Evolutionary conservation across 1,140 invertebrate species (phyloP).

Genomic region (Microplitis mediator): DNA sequence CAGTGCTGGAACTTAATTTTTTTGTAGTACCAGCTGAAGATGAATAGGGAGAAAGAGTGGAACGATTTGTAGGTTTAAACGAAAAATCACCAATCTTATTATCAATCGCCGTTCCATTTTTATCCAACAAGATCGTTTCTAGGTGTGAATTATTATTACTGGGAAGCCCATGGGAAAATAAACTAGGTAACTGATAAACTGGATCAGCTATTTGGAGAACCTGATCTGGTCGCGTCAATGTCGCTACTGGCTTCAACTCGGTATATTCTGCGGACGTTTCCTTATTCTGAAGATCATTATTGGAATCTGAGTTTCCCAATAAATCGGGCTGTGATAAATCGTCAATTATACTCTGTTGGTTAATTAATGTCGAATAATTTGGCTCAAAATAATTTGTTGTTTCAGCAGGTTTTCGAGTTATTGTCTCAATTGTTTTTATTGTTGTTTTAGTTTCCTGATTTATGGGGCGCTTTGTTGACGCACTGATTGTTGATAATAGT

Average conservation of each 20-base stretch:
- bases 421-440: not conserved
- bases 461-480: not conserved
- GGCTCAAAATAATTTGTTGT: slow-evolving; percentile 41
- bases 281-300: slow-evolving; percentile 50
- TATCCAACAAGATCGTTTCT: slow-evolving; percentile 71
- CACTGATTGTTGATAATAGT: not conserved
- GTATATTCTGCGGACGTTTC: slow-evolving; percentile 37
- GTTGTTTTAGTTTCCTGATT: not conserved
- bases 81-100: slow-evolving; percentile 68
- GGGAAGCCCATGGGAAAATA: slow-evolving; percentile 51
- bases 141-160: slow-evolving; percentile 63
- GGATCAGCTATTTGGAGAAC: slow-evolving; percentile 58
- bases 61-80: slow-evolving; percentile 43
- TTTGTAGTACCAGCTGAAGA: not conserved
- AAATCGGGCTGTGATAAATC: slow-evolving; percentile 48
- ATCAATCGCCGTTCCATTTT: slow-evolving; percentile 64
- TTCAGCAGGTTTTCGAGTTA: slow-evolving; percentile 54
- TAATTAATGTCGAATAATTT: slow-evolving; percentile 44
- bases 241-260: slow-evolving; percentile 58
- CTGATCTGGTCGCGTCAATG: slow-evolving; percentile 56
- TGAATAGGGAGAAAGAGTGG: slow-evolving; percentile 4
- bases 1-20: not conserved
- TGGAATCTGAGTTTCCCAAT: slow-evolving; percentile 44
- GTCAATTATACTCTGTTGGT: slow-evolving; percentile 47
- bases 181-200: slow-evolving; percentile 51